These are phyloP conservation scores for Aphidius ervi DNA, from an alignment of 1,140 invertebrate genomes.

Conservation along the genomic window DNA sequence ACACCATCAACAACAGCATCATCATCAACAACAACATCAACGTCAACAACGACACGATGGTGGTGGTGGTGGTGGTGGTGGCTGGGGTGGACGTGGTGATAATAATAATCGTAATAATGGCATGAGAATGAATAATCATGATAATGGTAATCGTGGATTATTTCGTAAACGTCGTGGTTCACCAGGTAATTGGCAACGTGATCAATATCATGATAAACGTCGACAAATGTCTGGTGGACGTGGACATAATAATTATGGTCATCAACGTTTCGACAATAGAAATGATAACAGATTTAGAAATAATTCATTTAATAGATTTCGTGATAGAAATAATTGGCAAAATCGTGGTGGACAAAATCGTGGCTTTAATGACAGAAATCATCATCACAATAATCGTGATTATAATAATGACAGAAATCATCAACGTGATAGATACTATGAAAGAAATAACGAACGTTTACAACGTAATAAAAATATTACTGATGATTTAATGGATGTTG, in stretches of 20 bases:
- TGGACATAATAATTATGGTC: neutral
- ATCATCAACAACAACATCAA: too few species aligned
- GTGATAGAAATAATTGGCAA: constrained; percentile 30
- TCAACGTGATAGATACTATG: constrained; percentile 1
- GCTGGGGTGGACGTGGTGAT: constrained; percentile 2
- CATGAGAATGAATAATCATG: constrained; percentile 1
- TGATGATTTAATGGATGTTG: constrained; percentile 17
- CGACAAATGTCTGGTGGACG: constrained; percentile 9
- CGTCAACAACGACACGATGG: too few species aligned
- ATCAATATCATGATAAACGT: constrained; percentile 18
- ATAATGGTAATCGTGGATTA: constrained; percentile 1
- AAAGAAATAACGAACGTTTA: constrained; percentile 4
- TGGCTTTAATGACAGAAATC: constrained; percentile 29
- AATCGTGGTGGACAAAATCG: constrained; percentile 25
- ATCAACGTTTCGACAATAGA: constrained; percentile 20
- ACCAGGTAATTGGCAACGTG: constrained; percentile 21
- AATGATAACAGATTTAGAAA: constrained; percentile 31
- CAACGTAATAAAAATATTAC: constrained; percentile 25
- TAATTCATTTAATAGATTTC: constrained; percentile 8
- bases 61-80: too few species aligned
- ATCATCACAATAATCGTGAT: constrained; percentile 25
- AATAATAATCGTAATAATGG: constrained; percentile 12
- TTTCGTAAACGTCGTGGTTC: constrained; percentile 20
- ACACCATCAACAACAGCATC: too few species aligned
- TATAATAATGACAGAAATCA: neutral